These are phyloP conservation scores for Diachasma alloeum DNA, from an alignment of 1,140 invertebrate species.

Conservation along the genomic window DNA sequence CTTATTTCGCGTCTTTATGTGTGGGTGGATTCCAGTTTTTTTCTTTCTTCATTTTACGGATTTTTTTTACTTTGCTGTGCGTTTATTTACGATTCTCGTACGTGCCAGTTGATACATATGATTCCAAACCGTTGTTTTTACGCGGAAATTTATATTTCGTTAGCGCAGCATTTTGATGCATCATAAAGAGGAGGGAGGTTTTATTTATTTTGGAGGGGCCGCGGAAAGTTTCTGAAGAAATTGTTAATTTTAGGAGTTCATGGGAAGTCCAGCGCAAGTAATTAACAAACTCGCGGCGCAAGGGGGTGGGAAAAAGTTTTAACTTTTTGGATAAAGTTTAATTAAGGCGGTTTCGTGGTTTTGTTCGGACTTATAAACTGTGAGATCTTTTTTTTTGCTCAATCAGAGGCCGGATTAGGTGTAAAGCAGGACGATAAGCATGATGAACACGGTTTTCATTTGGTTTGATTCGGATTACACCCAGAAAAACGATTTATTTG, in stretches of 20 bases:
- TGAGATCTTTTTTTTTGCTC: neutral
- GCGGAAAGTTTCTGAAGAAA: neutral
- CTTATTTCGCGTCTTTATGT: neutral
- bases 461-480: neutral
- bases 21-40: neutral
- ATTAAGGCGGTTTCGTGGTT: conserved; percentile 5
- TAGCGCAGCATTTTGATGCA: neutral
- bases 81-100: conserved; percentile 19
- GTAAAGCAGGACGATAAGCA: neutral
- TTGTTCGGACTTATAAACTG: neutral
- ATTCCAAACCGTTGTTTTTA: neutral
- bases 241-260: conserved; percentile 15
- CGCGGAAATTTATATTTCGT: neutral
- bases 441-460: neutral
- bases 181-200: neutral
- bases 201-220: neutral
- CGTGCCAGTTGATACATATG: neutral
- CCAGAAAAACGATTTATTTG: no score
- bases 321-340: conserved; percentile 17
- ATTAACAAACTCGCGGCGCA: conserved; percentile 15
- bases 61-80: neutral
- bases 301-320: neutral
- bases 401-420: neutral
- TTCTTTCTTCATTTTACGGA: neutral
- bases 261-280: conserved; percentile 10